Evolutionary conservation across 2,888 invertebrate species (phyloP), one percentile per base, ranked within the genome.

Genomic region (Fragum whitleyi): DNA sequence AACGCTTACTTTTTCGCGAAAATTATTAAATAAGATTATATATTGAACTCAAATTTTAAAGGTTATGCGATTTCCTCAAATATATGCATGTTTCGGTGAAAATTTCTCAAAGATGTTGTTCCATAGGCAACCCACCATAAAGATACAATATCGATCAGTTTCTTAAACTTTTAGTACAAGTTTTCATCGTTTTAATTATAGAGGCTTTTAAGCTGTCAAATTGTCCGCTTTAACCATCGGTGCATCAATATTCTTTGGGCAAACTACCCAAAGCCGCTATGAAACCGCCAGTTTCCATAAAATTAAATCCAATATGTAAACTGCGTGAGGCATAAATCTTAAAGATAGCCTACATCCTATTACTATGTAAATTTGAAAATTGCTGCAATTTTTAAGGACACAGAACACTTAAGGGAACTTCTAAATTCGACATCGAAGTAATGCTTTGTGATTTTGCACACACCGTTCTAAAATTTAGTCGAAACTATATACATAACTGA

Each of bases 191-290:
- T 57, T 57, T 57, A 57, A 57, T 57, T 57, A 57, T 57, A 57
- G 28, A 57, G 57, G 57, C 57, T 57, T 57, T 57, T 57, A 57
- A 57, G 57, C 57, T 57, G 57, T 57, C 57, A 57, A 57, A 23
- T 2, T 57, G 57, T 57, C 28, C 47, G 28, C 14, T 57, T 23
- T 57, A 57, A 57, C 57, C 57, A 47, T 47, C 47, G 14, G 47
- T n/a, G 14, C 47, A 47, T 47, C 47, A 47, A 47, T 47, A 47
- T 47, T 47, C 47, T 47, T 47, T 47, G 47, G 47, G 47, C 47
- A 47, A 47, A 14, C 2, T n/a, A 47, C 47, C 47, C 47, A 47
- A 47, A 47, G 47, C 47, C 47, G 47, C 19, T 47, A 47, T 47
- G 47, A 47, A 47, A 47, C 47, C 47, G 47, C 47, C 47, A 47